phyloP scores from a whole-genome alignment of 1,140 invertebrate genomes.

The Eurosta solidaginis region DNA sequence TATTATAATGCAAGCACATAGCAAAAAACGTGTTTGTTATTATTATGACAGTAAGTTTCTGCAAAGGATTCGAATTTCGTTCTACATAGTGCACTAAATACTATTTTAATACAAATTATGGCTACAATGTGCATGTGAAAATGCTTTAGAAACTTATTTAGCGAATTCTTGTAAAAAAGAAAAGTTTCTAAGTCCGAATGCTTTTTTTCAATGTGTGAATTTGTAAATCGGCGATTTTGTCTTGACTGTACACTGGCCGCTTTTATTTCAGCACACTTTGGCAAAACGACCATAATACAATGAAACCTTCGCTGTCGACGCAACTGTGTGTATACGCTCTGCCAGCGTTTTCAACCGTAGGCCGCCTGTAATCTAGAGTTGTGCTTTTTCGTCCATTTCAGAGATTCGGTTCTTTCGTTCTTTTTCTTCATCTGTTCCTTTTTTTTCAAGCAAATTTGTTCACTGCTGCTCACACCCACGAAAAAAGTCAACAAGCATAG shows the following conservation, averaged over 20 bases:
- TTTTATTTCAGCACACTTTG: slow-evolving; percentile 43
- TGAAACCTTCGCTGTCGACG: too few species aligned
- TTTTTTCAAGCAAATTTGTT: too few species aligned
- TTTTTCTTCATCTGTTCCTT: too few species aligned
- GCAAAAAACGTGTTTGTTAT: slow-evolving; percentile 94
- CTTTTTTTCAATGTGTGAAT: slow-evolving; percentile 40
- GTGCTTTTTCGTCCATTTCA: too few species aligned
- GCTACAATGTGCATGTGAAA: not conserved
- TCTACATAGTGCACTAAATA: not conserved
- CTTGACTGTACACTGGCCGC: slow-evolving; percentile 51
- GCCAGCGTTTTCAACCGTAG: slow-evolving; percentile 27
- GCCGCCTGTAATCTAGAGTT: too few species aligned
- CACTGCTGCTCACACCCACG: too few species aligned
- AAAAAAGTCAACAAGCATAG: too few species aligned
- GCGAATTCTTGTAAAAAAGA: not conserved
- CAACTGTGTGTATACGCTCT: not conserved
- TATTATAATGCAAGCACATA: slow-evolving; percentile 72
- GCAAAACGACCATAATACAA: slow-evolving; percentile 36
- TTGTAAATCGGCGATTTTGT: slow-evolving; percentile 44
- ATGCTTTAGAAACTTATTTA: not conserved
- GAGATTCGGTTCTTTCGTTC: too few species aligned
- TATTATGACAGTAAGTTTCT: slow-evolving; percentile 97
- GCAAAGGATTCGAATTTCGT: not conserved
- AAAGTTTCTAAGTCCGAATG: not conserved
- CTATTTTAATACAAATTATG: not conserved